Evolutionary conservation across 2,113 vertebrate species (phyloP).

Genomic region (Trochalopteron elliotii): DNA sequence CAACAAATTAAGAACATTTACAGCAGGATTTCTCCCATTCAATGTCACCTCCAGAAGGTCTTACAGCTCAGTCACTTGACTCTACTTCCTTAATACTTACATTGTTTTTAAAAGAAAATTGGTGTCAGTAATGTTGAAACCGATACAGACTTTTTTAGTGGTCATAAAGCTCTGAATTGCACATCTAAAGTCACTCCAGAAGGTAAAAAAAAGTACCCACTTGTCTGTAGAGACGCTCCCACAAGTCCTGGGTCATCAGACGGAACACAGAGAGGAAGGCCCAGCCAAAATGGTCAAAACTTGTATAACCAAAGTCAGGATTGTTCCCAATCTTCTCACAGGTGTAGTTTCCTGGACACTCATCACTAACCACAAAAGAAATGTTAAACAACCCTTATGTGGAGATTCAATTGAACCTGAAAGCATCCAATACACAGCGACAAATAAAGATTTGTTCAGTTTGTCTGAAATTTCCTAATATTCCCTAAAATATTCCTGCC

Average conservation of each 20-base stretch:
- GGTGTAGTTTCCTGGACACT: constrained; percentile 79
- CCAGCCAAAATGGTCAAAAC: constrained; percentile 94
- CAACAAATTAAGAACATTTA: not conserved
- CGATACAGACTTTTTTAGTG: not conserved
- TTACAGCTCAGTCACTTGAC: not conserved
- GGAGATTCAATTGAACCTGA: not conserved
- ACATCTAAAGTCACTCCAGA: not conserved
- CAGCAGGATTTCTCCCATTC: not conserved
- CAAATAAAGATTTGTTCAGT: not conserved
- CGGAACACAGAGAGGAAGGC: constrained; percentile 93
- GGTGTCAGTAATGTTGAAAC: not conserved
- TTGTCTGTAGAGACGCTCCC: constrained; percentile 95
- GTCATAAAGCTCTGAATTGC: not conserved
- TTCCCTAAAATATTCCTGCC: not conserved
- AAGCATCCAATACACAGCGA: not conserved
- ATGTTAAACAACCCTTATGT: not conserved
- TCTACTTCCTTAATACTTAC: not conserved
- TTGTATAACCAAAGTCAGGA: constrained; percentile 92
- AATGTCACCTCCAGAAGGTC: not conserved
- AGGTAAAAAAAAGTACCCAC: constrained; percentile 58
- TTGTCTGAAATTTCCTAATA: not conserved
- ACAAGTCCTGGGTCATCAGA: constrained; percentile 94
- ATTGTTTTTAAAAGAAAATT: not conserved
- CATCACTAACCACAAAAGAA: constrained; percentile 41
- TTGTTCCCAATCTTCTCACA: constrained; percentile 80